A percentile compares a stretch with the other conserved stretches of the same genome.
These are phyloP conservation scores for Lasioglossum oenotherae DNA, from an alignment of 2,888 invertebrate species.

Conservation along the genomic window DNA sequence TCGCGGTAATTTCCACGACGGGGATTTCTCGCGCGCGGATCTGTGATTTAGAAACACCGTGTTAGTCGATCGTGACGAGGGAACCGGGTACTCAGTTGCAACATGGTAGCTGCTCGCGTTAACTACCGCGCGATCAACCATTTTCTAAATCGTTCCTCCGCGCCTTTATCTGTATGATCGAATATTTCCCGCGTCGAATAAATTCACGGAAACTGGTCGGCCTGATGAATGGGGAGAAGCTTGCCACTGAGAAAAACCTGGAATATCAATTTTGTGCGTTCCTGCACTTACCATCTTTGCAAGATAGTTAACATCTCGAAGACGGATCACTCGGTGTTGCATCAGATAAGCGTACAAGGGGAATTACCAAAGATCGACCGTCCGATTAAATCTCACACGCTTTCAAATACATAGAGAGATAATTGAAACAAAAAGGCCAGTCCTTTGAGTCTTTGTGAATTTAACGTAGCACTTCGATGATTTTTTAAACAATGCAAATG, in stretches of 20 bases:
- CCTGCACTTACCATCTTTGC: not conserved
- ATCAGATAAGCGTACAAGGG: not conserved
- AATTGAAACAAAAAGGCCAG: not conserved
- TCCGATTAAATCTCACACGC: not conserved
- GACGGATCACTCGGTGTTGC: not conserved
- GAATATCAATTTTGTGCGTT: not conserved
- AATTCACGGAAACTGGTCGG: not conserved
- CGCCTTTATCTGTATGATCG: not conserved
- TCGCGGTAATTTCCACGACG: conserved; percentile 38
- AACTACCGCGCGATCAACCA: conserved; percentile 48
- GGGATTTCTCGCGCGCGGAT: conserved; percentile 28
- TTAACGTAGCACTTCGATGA: not conserved
- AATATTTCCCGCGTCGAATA: not conserved
- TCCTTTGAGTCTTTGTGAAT: not conserved
- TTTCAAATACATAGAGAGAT: not conserved
- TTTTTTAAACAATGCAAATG: not conserved
- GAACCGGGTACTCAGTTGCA: conserved; percentile 67
- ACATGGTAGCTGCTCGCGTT: conserved; percentile 61
- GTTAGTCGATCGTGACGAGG: conserved; percentile 72
- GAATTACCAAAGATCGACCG: not conserved
- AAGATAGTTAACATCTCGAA: not conserved
- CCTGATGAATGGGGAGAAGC: not conserved
- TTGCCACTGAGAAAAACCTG: not conserved
- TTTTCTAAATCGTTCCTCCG: not conserved
- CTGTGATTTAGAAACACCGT: conserved; percentile 61